Evolutionary conservation across 2,113 vertebrate genomes (phyloP).

Genomic region (Mobula hypostoma): DNA sequence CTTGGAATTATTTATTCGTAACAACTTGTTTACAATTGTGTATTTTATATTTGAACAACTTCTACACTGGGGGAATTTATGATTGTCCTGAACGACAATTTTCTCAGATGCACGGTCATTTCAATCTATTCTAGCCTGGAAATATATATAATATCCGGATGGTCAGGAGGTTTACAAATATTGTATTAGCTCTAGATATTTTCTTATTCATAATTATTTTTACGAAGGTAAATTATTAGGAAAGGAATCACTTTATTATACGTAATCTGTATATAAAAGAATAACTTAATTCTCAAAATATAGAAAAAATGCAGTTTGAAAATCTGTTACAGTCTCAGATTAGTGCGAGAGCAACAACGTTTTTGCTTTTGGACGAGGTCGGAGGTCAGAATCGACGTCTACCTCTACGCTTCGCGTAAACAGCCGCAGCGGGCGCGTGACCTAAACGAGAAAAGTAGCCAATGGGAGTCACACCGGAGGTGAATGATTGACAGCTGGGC

Average conservation of each 20-base stretch:
- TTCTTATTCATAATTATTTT: not conserved
- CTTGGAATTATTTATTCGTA: not conserved
- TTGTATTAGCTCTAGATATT: not conserved
- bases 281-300: not conserved
- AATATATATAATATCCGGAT: not conserved
- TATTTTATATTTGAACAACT: not conserved
- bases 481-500: conserved; percentile 26
- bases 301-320: not conserved
- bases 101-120: not conserved
- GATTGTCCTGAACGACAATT: not conserved
- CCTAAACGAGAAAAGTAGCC: not conserved
- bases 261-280: not conserved
- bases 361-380: not conserved
- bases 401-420: not conserved
- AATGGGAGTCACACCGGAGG: not conserved
- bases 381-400: not conserved
- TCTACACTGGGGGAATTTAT: not conserved
- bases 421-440: not conserved
- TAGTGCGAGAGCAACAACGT: not conserved
- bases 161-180: not conserved
- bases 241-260: not conserved
- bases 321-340: not conserved
- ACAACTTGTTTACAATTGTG: not conserved
- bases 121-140: too few relatives aligned
- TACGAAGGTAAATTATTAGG: too few relatives aligned